These are phyloP conservation scores for Triplophysa rosa DNA, from an alignment of 2,113 vertebrate species.

Conservation along the genomic window DNA sequence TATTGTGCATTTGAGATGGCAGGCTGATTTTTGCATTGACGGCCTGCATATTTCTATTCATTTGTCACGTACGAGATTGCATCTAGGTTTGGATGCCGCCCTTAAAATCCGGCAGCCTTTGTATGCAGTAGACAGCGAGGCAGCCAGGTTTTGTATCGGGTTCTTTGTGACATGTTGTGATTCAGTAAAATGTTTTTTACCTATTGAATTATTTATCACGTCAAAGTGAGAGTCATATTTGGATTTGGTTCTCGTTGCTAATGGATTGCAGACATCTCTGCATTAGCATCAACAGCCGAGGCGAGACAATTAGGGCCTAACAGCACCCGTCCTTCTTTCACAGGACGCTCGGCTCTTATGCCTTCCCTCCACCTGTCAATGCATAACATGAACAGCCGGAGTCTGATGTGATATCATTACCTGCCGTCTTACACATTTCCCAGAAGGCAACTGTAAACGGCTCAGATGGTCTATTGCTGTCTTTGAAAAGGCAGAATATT, in stretches of 20 bases:
- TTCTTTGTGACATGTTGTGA: slow-evolving; percentile 3
- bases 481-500: slow-evolving; percentile 6
- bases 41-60: neutral
- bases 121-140: neutral
- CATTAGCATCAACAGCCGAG: slow-evolving; percentile 8
- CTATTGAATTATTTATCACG: slow-evolving; percentile 31
- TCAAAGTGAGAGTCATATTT: slow-evolving; percentile 30
- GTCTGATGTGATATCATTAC: slow-evolving; percentile 12
- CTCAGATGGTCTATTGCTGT: neutral
- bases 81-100: no score
- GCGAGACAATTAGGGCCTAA: slow-evolving; percentile 24
- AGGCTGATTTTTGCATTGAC: slow-evolving; percentile 2
- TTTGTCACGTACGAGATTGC: neutral
- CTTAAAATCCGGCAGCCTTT: neutral
- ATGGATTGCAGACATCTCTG: slow-evolving; percentile 30
- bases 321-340: slow-evolving; percentile 3
- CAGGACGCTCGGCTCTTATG: slow-evolving; percentile 1
- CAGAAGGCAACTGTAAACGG: neutral
- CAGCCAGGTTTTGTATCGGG: neutral
- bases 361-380: slow-evolving; percentile 12
- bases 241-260: slow-evolving; percentile 18
- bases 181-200: slow-evolving; percentile 13
- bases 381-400: slow-evolving; percentile 10
- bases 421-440: slow-evolving; percentile 28
- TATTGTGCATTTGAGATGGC: neutral